A percentile compares a stretch with the other conserved stretches of the same genome.
Conservation (phyloP, 37 sponge, comb jelly and placozoan species). For the Mnemiopsis leidyi region DNA sequence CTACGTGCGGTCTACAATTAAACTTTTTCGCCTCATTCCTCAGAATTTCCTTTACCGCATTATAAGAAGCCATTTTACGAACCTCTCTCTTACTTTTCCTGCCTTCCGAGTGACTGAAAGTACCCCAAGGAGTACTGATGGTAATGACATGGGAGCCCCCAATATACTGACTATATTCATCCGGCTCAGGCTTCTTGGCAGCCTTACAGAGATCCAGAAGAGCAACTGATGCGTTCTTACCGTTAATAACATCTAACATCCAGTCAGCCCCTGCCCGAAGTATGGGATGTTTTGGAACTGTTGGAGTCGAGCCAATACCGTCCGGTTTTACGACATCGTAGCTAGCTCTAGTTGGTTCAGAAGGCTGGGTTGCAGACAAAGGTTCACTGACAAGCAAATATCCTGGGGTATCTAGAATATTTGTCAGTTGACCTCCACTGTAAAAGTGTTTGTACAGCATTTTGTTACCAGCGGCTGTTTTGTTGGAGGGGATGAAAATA, state of each 20-base stretch:
- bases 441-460: conserved; percentile 60
- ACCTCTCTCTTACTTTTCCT: conserved; percentile 1
- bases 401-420: background rate
- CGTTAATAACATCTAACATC: conserved; percentile 6
- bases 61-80: background rate
- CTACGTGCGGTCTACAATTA: background rate
- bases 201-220: conserved; percentile 2
- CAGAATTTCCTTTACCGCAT: conserved; percentile 23
- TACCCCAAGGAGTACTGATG: conserved; percentile 29
- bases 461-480: background rate
- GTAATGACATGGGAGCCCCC: background rate
- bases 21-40: conserved; percentile 1
- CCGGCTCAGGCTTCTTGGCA: background rate
- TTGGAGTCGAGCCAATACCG: background rate
- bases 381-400: background rate
- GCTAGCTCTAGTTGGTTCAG: background rate
- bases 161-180: conserved; percentile 40
- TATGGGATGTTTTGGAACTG: background rate
- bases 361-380: background rate
- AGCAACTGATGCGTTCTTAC: conserved; percentile 19
- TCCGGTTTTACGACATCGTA: background rate
- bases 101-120: conserved; percentile 1
- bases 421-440: background rate
- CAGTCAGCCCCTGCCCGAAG: conserved; percentile 11
- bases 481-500: conserved; percentile 36